These are phyloP conservation scores for Ophthalmolycus amberensis DNA, from an alignment of 2,113 vertebrate genomes.

Conservation along the genomic window DNA sequence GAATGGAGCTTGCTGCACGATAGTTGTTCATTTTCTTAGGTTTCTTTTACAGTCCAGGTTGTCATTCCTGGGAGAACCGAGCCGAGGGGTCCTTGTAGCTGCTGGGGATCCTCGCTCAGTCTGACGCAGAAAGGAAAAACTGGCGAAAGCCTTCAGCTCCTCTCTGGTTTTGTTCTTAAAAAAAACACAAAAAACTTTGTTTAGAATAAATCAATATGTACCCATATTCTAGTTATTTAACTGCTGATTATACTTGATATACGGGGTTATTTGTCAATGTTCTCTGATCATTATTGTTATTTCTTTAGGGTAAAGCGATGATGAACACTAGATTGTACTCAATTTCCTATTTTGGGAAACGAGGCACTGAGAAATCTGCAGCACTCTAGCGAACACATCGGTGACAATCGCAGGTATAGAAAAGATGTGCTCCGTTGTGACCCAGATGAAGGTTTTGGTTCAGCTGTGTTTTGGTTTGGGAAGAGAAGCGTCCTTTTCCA, in stretches of 20 bases:
- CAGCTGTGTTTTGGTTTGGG: background rate
- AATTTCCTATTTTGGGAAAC: slow-evolving; percentile 17
- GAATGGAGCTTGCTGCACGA: background rate
- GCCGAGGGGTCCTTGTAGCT: slow-evolving; percentile 10
- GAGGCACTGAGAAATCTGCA: slow-evolving; percentile 10
- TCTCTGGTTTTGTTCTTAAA: slow-evolving; percentile 31
- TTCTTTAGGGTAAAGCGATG: slow-evolving; percentile 17
- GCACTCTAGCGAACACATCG: slow-evolving; percentile 27
- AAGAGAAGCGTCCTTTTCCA: background rate
- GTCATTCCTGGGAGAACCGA: slow-evolving; percentile 5
- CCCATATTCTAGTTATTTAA: slow-evolving; percentile 52
- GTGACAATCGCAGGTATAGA: slow-evolving; percentile 53
- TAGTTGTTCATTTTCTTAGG: background rate
- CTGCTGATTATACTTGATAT: slow-evolving; percentile 33
- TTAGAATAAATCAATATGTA: slow-evolving; percentile 24
- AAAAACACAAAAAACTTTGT: slow-evolving; percentile 26
- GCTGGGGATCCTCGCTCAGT: slow-evolving; percentile 12
- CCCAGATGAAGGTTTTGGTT: background rate
- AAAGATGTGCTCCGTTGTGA: slow-evolving; percentile 3
- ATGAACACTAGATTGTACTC: slow-evolving; percentile 47
- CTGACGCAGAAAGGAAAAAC: slow-evolving; percentile 22
- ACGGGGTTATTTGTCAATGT: slow-evolving; percentile 38
- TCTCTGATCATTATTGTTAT: slow-evolving; percentile 31
- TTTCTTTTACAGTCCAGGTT: slow-evolving; percentile 2
- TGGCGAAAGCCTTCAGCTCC: slow-evolving; percentile 19